A percentile compares a stretch with the other conserved stretches of the same genome.
These are phyloP conservation scores for Vultur gryphus DNA, from an alignment of 2,797 vertebrate genomes.

Conservation along the genomic window DNA sequence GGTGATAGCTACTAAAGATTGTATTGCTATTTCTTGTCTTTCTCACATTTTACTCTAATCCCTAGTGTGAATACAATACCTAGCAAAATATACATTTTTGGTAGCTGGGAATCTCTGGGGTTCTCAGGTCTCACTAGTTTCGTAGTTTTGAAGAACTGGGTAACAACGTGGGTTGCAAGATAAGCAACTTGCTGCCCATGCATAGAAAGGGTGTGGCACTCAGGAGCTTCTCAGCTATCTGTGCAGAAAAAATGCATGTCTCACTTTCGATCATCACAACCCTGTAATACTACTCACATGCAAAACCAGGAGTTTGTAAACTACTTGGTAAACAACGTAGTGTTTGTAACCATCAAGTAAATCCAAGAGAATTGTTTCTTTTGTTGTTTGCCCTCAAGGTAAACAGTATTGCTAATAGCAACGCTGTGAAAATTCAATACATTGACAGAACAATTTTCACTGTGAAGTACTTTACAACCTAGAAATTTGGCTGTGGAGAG, in stretches of 20 bases:
- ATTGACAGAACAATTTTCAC: constrained; percentile 40
- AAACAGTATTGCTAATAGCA: background rate
- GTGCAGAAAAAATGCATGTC: background rate
- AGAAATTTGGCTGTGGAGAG: background rate
- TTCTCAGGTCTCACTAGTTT: background rate
- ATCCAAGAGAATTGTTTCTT: background rate
- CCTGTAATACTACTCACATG: background rate
- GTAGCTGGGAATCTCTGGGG: background rate
- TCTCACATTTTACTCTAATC: background rate
- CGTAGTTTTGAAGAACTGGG: background rate
- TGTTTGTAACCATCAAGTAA: background rate
- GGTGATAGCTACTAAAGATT: background rate
- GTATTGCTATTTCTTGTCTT: background rate
- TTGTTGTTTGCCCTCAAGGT: background rate
- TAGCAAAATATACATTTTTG: background rate
- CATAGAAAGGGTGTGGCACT: background rate
- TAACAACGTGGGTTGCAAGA: background rate
- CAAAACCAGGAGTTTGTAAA: background rate
- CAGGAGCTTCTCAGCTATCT: background rate
- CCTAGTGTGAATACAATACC: background rate
- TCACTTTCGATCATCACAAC: background rate
- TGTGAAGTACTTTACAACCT: background rate
- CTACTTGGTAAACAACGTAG: background rate
- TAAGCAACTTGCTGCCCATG: background rate
- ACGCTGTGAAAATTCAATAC: constrained; percentile 12